Base-by-base conservation (phyloP, 2,888 invertebrate species). In the Meteorus cinctellus region DNA sequence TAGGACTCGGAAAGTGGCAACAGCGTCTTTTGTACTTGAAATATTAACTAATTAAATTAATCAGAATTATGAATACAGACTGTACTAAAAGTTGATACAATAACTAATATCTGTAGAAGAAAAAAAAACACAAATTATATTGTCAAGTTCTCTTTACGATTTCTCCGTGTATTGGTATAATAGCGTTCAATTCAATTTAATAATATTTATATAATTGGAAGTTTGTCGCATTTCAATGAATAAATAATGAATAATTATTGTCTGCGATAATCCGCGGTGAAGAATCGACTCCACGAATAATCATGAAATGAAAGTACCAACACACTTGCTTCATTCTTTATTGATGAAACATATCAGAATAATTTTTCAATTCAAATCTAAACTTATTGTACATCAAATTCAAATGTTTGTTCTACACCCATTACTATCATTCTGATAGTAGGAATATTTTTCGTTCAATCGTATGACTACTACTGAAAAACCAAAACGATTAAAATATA, bases 271-370 rank as follows among this genome's bases (percentile, higher is more conserved):
- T 8, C 4, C 10, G 2, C 19, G 19, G 10, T 19, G 10, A 19
- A 6, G n/a, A 19, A 55, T 19, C 19, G n/a, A 55, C n/a, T 55
- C 4, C 10, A 24, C n/a, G n/a, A 19, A 1, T 55, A 24, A 55
- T 55, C n/a, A 19, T 24, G 10, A 55, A 55, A 19, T 19, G 19
- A 19, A 55, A 55, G 19, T 55, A 55, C n/a, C 55, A 19, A 19
- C 2, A 55, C 19, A 19, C 55, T 19, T 19, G 55, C 19, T 55
- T 55, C n/a, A 19, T 55, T 55, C 8, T 19, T 55, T 6, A 19
- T 55, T 55, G 19, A 55, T 55, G n/a, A 24, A 55, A 55, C 55
- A 55, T 55, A 55, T 55, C 55, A 55, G 19, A 55, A 55, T 55
- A 8, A 24, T 55, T 55, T 5, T n/a, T 55, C n/a, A 14, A 4